Percentiles rank a stretch among this genome's conserved stretches.
phyloP scores from a whole-genome alignment of 2,797 vertebrate species.

The Poeciliopsis paucimaculata region DNA sequence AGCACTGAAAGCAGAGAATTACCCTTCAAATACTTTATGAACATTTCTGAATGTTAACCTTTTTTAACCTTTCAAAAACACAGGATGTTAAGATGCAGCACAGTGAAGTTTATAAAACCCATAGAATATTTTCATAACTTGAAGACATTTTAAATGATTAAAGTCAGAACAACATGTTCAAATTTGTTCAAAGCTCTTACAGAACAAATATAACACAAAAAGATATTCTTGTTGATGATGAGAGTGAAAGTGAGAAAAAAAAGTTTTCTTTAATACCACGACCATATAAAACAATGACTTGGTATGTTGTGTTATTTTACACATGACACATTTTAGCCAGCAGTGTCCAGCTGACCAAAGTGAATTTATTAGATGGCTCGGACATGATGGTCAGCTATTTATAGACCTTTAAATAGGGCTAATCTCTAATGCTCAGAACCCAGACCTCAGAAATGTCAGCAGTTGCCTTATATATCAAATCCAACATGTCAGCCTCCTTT shows the following conservation, averaged over 20 bases:
- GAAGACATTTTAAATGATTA: conserved; percentile 8
- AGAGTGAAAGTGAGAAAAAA: conserved; percentile 25
- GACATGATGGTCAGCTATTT: conserved; percentile 61
- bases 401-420: conserved; percentile 59
- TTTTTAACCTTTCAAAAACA: conserved; percentile 17
- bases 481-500: conserved; percentile 51
- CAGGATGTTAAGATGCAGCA: conserved; percentile 3
- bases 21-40: background rate
- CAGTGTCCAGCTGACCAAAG: conserved; percentile 36
- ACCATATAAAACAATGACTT: conserved; percentile 42
- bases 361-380: conserved; percentile 50
- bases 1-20: background rate
- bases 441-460: conserved; percentile 60
- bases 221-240: conserved; percentile 25
- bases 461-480: conserved; percentile 53
- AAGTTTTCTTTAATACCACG: conserved; percentile 4
- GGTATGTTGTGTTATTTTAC: conserved; percentile 55
- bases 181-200: conserved; percentile 31
- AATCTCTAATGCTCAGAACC: conserved; percentile 50
- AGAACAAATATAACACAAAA: conserved; percentile 15
- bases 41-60: conserved; percentile 15
- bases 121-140: background rate
- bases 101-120: conserved; percentile 21
- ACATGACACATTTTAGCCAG: conserved; percentile 51
- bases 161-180: conserved; percentile 12